A percentile compares a stretch with the other conserved stretches of the same genome.
Conservation (phyloP, 2,888 invertebrate species). For the Lycophotia porphyrea region DNA sequence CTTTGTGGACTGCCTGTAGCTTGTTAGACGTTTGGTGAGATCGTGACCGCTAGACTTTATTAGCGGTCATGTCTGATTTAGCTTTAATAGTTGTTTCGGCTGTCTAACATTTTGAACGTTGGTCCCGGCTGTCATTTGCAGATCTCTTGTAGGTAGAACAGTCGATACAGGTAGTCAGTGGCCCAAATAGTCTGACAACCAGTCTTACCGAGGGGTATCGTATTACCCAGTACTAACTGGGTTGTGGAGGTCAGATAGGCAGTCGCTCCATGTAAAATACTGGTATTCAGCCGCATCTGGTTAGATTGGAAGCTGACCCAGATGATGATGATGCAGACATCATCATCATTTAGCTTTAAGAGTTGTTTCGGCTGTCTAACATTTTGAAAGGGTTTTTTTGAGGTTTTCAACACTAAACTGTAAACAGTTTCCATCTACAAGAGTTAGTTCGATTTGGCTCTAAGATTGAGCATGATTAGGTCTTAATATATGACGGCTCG, state of each 20-base stretch:
- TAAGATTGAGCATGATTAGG: not conserved
- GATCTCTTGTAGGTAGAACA: too few relatives aligned
- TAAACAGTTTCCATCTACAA: not conserved
- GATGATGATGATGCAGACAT: too few relatives aligned
- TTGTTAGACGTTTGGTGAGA: conserved; percentile 48
- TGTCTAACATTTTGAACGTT: not conserved
- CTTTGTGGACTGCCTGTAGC: conserved; percentile 57
- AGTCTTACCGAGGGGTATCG: too few relatives aligned
- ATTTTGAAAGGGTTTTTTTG: not conserved
- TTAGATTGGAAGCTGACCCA: too few relatives aligned
- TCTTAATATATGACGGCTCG: too few relatives aligned
- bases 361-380: not conserved
- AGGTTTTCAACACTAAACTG: not conserved
- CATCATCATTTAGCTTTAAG: conserved; percentile 6
- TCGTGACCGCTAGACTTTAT: conserved; percentile 41
- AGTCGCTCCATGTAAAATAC: too few relatives aligned
- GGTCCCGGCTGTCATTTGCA: too few relatives aligned
- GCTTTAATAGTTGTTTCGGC: not conserved
- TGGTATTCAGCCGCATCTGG: too few relatives aligned
- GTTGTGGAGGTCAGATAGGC: too few relatives aligned
- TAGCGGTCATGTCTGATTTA: conserved; percentile 12
- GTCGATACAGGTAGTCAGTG: too few relatives aligned
- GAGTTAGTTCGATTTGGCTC: not conserved
- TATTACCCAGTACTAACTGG: too few relatives aligned
- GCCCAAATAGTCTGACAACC: too few relatives aligned